These are phyloP conservation scores for Chauna torquata DNA, from an alignment of 2,113 vertebrate species.

Conservation along the genomic window DNA sequence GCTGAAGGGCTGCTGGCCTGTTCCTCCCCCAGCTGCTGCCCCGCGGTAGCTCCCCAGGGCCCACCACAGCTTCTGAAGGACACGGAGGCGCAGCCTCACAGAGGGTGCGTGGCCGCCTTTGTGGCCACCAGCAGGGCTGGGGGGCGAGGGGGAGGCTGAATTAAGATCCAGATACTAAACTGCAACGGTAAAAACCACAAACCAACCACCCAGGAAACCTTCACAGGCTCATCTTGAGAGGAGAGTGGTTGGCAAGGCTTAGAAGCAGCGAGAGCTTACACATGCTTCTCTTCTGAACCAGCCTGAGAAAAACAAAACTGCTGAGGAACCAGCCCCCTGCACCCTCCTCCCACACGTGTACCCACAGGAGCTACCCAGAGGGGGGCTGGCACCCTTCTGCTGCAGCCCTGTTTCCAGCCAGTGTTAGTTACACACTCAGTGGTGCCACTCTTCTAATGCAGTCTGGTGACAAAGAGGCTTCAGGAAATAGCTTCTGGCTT, in stretches of 20 bases:
- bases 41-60: rapidly evolving
- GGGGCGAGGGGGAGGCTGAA: not conserved
- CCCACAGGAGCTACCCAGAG: not conserved
- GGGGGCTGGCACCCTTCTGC: not conserved
- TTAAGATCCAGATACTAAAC: not conserved
- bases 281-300: not conserved
- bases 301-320: not conserved
- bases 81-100: not conserved
- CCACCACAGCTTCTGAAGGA: not conserved
- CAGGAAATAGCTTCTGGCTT: not conserved
- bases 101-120: not conserved
- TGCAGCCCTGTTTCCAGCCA: not conserved
- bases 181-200: not conserved
- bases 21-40: not conserved
- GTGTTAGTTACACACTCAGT: rapidly evolving
- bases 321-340: not conserved
- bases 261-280: not conserved
- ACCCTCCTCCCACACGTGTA: not conserved
- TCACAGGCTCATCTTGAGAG: not conserved
- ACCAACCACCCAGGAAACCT: not conserved
- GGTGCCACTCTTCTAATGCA: not conserved
- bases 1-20: not conserved
- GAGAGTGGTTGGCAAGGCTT: not conserved
- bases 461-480: not conserved
- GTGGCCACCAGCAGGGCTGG: not conserved